phyloP scores from a whole-genome alignment of 2,797 vertebrate genomes.

The Poecilia picta region DNA sequence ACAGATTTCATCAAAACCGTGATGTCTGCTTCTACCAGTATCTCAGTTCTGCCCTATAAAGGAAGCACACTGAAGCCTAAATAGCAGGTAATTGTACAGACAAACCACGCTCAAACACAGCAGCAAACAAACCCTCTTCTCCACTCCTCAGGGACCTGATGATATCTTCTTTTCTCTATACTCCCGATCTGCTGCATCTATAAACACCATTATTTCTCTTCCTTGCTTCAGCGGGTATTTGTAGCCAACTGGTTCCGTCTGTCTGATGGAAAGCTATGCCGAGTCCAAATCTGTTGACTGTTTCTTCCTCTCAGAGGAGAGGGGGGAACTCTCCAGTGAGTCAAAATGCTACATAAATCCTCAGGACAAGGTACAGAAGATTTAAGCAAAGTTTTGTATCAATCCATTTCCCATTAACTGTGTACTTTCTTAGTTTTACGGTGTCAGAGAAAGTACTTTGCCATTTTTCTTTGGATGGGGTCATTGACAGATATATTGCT shows the following conservation, averaged over 20 bases:
- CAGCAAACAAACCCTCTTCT: background rate
- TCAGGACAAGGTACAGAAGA: background rate
- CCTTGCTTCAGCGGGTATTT: background rate
- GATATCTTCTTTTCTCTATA: background rate
- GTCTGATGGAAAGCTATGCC: background rate
- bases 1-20: background rate
- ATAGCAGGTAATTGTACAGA: background rate
- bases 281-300: background rate
- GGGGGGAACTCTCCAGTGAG: background rate
- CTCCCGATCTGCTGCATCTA: background rate
- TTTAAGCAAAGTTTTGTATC: background rate
- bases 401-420: background rate
- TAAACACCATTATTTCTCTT: background rate
- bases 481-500: background rate
- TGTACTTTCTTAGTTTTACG: background rate
- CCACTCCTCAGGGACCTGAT: background rate
- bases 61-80: background rate
- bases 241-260: background rate
- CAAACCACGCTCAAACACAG: background rate
- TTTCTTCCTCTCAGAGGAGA: background rate
- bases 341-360: background rate
- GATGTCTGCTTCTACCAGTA: background rate
- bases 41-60: background rate
- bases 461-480: background rate
- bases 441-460: background rate